Evolutionary conservation across 2,113 vertebrate species (phyloP), one percentile per base, ranked within the genome.

Genomic region (Ptilonorhynchus violaceus): DNA sequence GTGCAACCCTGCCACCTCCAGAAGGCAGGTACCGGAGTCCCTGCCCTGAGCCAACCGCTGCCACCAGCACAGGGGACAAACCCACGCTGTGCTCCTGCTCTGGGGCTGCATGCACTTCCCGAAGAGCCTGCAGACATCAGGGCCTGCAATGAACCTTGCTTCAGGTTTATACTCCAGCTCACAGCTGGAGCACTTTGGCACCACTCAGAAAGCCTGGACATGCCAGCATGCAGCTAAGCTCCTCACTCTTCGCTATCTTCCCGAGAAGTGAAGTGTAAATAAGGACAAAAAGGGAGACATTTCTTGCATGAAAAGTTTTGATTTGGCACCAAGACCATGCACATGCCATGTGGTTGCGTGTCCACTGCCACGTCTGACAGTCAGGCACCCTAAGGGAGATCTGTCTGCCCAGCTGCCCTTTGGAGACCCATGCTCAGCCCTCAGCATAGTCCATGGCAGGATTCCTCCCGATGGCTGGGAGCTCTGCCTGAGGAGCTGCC

Each of bases 391-490:
- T 6, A 28, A 88, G 35, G 56, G 78, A 46, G 17, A 59, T 16
- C 44, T 27, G 16, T 15, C 31, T 53, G 19, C 60, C 79, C 24
- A 46, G 52, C 33, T 55, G 68, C 56, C 42, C 39, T 66, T 62
- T 12, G 6, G 67, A 70, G 39, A 55, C 33, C 15, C 74, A 14
- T 0, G 0, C 52, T 68, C 58, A 68, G 70, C 53, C 56, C 24
- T 21, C 37, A 23, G 55, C 47, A 15, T 0, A 13, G 55, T 58
- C 30, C 7, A 1, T 0, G 2, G 46, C 49, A 21, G 25, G 56
- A 33, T 11, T 53, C 73, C 62, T 37, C 49, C 68, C 0, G 1
- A 13, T 0, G 7, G 50, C 73, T 25, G 20, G 0, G 21, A 83
- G 60, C 88, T 77, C 78, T 72, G 80, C 69, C 77, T 23, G 25